Evolutionary conservation across 2,797 vertebrate species (phyloP).

Genomic region (Phataginus tricuspis): DNA sequence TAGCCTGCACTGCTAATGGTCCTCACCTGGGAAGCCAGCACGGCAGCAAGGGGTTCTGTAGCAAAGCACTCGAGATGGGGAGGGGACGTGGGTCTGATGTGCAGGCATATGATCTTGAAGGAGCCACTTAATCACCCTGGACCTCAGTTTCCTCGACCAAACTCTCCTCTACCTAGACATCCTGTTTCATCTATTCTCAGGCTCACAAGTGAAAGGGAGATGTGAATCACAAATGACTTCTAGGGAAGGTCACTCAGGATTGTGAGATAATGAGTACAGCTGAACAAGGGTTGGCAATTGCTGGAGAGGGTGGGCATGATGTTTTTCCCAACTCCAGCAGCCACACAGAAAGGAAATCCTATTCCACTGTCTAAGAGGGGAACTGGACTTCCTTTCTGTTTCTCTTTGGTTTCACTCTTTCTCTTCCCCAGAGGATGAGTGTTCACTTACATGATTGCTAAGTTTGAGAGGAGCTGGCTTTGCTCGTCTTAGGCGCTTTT

Average conservation of each 20-base stretch:
- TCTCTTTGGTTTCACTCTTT: not conserved
- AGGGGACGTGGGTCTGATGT: not conserved
- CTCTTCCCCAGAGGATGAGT: not conserved
- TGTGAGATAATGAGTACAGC: not conserved
- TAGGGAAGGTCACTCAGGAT: not conserved
- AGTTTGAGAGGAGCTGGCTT: not conserved
- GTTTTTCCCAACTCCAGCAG: not conserved
- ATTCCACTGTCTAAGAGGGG: not conserved
- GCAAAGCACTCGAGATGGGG: not conserved
- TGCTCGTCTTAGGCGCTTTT: too few species aligned
- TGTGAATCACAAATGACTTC: not conserved
- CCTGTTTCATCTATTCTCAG: not conserved
- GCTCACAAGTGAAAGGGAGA: not conserved
- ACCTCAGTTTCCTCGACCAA: not conserved
- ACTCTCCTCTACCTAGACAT: not conserved
- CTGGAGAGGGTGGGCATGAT: too few species aligned
- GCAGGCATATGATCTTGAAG: not conserved
- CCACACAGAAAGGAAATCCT: not conserved
- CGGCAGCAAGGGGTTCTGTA: rapidly evolving
- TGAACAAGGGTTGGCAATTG: not conserved
- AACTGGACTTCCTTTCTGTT: not conserved
- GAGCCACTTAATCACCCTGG: not conserved
- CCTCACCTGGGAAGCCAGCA: not conserved
- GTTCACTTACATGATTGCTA: not conserved
- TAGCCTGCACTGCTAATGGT: not conserved